Evolutionary conservation across 2,888 invertebrate genomes (phyloP), one percentile per base, ranked within the genome.

Genomic region (Temnothorax ravouxi): DNA sequence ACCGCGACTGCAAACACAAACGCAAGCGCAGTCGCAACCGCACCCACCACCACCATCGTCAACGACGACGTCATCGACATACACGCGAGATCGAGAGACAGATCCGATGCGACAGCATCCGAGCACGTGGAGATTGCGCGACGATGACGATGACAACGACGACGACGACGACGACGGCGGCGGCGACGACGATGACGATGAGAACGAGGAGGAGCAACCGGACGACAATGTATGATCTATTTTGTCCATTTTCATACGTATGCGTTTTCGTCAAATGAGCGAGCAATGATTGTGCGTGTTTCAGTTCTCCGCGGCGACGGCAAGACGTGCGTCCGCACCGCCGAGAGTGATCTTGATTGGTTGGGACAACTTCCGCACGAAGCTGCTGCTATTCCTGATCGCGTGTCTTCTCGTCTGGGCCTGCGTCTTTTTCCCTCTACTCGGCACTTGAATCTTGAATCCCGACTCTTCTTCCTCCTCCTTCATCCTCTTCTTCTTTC

Each of bases 351-450:
- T 95, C 11, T 84, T 95, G 25, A 91, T 95, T 15, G 95, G 95
- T 18, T 96, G 96, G 96, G 95, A 95, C 87, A 93, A 88, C 47
- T 94, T 94, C 72, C 95, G 95, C 72, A 93, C 95, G 3, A 95
- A 92, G 72, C 92, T 94, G 6, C 95, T 95, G 91, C 81, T 95
- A 3, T 89, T 92, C 8, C 91, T 96, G 54, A 82, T 95, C 15
- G 79, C 94, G 3, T 94, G 95, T 34, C 94, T 96, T 54, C 74
- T 95, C 34, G 84, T 95, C 25, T 96, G 96, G 96, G 95, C 95
- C 5, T 92, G 93, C 41, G 92, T 96, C n/a, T 96, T 95, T 90
- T 96, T 96, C 84, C 95, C 95, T 6, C 84, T 91, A n/a, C 81
- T 85, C 34, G 71, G 59, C 21, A 84, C 69, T 8, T 87, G 80